Evolutionary conservation across 2,888 invertebrate genomes (phyloP).

Genomic region (Eledona agricola): DNA sequence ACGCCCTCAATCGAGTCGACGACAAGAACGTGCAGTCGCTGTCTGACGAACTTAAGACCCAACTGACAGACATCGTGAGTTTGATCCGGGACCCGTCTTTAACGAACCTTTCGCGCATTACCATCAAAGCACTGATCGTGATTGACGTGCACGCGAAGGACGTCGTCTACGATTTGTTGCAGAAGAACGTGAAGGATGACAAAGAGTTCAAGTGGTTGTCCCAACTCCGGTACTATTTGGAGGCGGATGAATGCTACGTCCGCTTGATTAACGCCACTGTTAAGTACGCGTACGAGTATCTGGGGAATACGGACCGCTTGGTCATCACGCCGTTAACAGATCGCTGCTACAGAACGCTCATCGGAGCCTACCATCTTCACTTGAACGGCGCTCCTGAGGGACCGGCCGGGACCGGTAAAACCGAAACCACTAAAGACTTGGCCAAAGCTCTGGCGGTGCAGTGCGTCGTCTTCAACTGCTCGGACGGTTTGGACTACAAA

Average conservation of each 20-base stretch:
- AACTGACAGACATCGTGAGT: conserved; percentile 78
- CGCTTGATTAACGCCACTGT: conserved; percentile 85
- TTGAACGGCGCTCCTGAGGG: conserved; percentile 92
- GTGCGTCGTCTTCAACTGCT: conserved; percentile 96
- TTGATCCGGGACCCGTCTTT: conserved; percentile 74
- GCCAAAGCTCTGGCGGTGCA: conserved; percentile 96
- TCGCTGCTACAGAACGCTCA: conserved; percentile 88
- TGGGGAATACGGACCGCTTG: conserved; percentile 86
- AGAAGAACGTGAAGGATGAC: conserved; percentile 66
- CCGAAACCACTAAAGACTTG: conserved; percentile 93
- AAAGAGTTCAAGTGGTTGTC: conserved; percentile 92
- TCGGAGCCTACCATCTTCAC: conserved; percentile 91
- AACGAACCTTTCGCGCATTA: conserved; percentile 80
- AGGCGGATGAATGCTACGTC: conserved; percentile 62
- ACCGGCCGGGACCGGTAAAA: conserved; percentile 94
- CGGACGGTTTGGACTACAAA: conserved; percentile 92
- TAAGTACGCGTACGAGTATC: conserved; percentile 91
- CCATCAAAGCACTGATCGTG: conserved; percentile 88
- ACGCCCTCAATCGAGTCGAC: conserved; percentile 69
- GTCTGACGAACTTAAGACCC: conserved; percentile 66
- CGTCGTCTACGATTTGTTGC: conserved; percentile 76
- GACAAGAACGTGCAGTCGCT: conserved; percentile 64
- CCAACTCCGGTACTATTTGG: conserved; percentile 87
- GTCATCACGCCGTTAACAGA: conserved; percentile 95
- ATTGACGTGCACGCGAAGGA: conserved; percentile 90